A percentile compares a stretch with the other conserved stretches of the same genome.
Conservation (phyloP, 2,113 vertebrate genomes). For the Gasterosteus nipponicus region DNA sequence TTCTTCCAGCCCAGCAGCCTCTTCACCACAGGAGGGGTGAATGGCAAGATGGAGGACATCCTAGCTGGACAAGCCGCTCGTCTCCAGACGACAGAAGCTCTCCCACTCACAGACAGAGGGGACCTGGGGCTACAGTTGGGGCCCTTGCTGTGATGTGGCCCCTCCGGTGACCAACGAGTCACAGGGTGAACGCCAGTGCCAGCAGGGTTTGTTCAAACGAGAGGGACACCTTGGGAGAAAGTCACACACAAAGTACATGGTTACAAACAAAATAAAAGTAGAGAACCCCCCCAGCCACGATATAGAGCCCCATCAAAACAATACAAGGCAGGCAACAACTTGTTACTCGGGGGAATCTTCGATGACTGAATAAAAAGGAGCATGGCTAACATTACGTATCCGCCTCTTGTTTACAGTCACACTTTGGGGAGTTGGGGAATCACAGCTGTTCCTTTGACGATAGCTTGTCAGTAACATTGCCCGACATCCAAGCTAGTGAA, state of each 20-base stretch:
- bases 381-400: neutral
- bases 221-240: slow-evolving; percentile 58
- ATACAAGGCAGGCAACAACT: neutral
- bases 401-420: neutral
- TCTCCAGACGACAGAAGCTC: slow-evolving; percentile 46
- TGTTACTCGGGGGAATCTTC: neutral
- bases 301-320: neutral
- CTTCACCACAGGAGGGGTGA: slow-evolving; percentile 98
- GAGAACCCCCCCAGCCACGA: neutral
- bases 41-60: slow-evolving; percentile 99
- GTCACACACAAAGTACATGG: slow-evolving; percentile 43
- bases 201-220: slow-evolving; percentile 42
- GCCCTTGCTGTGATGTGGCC: slow-evolving; percentile 66
- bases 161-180: slow-evolving; percentile 59
- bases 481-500: slow-evolving; percentile 7
- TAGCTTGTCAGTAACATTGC: slow-evolving; percentile 30
- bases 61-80: slow-evolving; percentile 53
- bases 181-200: slow-evolving; percentile 61
- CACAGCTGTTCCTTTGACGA: slow-evolving; percentile 16
- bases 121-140: slow-evolving; percentile 60
- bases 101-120: slow-evolving; percentile 32
- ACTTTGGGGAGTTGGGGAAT: neutral
- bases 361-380: neutral
- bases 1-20: slow-evolving; percentile 98
- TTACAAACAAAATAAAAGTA: slow-evolving; percentile 40